Evolutionary conservation across 1,140 invertebrate genomes (phyloP).

Genomic region (Helicoverpa zea): DNA sequence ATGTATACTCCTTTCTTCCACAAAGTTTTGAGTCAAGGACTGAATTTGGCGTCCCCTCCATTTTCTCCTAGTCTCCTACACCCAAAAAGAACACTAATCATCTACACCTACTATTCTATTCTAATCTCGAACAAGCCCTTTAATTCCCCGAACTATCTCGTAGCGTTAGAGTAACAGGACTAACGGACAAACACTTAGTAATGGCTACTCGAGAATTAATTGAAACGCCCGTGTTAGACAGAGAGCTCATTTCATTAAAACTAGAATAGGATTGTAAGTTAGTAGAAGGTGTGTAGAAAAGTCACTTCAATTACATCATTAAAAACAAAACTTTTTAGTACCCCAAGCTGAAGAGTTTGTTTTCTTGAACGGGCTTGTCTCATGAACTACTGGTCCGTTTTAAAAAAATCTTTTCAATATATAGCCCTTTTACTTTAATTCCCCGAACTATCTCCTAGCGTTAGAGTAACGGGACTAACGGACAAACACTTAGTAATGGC

Average conservation of each 20-base stretch:
- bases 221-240: slow-evolving; percentile 26
- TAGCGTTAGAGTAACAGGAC: neutral
- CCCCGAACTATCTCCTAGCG: neutral
- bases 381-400: too few species aligned
- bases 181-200: slow-evolving; percentile 41
- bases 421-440: neutral
- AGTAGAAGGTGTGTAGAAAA: neutral
- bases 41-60: too few species aligned
- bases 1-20: too few species aligned
- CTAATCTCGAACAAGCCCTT: neutral
- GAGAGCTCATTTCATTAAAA: neutral
- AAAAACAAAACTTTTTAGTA: too few species aligned
- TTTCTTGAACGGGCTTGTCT: too few species aligned
- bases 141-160: slow-evolving; percentile 9
- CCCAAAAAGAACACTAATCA: neutral
- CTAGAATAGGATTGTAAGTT: neutral
- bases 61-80: neutral
- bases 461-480: neutral
- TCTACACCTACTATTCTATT: neutral
- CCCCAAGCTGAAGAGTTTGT: too few species aligned
- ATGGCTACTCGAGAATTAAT: slow-evolving; percentile 46
- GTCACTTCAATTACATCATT: too few species aligned
- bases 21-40: neutral
- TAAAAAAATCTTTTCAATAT: too few species aligned
- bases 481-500: slow-evolving; percentile 45